A percentile compares a stretch with the other conserved stretches of the same genome.
phyloP scores from a whole-genome alignment of 2,888 invertebrate species.

The Drosophila buzzatii region DNA sequence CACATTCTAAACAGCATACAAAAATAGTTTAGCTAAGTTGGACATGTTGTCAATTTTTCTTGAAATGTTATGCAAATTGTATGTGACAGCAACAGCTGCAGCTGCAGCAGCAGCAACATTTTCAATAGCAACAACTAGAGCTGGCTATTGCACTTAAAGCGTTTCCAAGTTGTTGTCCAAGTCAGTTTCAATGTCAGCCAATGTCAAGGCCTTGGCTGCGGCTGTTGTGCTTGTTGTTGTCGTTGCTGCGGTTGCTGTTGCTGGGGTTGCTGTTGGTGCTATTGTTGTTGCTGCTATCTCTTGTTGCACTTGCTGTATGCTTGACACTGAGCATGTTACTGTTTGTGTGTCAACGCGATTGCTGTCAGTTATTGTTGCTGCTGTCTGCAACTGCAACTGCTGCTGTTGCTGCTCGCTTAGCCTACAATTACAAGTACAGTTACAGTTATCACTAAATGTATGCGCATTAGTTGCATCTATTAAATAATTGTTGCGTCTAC shows the following conservation, averaged over 20 bases:
- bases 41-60: conserved; percentile 12
- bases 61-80: conserved; percentile 54
- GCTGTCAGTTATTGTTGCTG: conserved; percentile 37
- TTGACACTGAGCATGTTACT: conserved; percentile 69
- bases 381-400: conserved; percentile 14
- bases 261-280: conserved; percentile 31
- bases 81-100: conserved; percentile 28
- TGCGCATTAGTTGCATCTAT: conserved; percentile 76
- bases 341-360: conserved; percentile 40
- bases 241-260: conserved; percentile 6
- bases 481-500: conserved; percentile 67
- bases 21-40: conserved; percentile 63
- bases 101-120: conserved; percentile 18
- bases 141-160: conserved; percentile 56
- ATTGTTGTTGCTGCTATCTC: conserved; percentile 29
- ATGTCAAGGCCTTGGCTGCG: conserved; percentile 65
- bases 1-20: conserved; percentile 73
- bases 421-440: conserved; percentile 78
- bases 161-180: conserved; percentile 26
- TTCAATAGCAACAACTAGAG: conserved; percentile 18
- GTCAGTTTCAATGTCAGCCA: conserved; percentile 69
- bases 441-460: conserved; percentile 79
- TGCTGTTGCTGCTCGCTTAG: conserved; percentile 52
- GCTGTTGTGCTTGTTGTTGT: conserved; percentile 33
- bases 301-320: conserved; percentile 69